A percentile compares a stretch with the other conserved stretches of the same genome.
Conservation (phyloP, 2,888 invertebrate species). For the Hyposoter didymator region DNA sequence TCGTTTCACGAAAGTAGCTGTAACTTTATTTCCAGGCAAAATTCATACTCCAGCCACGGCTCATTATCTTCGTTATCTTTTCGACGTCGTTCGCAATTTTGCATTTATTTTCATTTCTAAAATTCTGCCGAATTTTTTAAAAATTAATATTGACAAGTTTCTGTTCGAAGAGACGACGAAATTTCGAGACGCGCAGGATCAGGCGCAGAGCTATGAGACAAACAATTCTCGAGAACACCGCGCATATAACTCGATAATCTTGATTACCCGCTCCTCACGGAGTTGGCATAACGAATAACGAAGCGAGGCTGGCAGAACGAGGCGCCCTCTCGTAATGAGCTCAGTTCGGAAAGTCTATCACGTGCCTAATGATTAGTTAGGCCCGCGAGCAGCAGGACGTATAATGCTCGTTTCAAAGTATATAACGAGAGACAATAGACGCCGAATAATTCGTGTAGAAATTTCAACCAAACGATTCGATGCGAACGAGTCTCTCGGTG, state of each 20-base stretch:
- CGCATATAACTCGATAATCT: constrained; percentile 44
- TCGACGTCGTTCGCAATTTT: no score
- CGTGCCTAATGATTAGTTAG: constrained; percentile 15
- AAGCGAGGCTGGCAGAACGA: constrained; percentile 22
- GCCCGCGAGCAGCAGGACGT: not conserved
- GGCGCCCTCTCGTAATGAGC: constrained; percentile 24
- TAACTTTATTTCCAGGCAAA: no score
- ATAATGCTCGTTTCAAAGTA: constrained; percentile 15
- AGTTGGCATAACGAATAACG: constrained; percentile 53
- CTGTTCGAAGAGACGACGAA: not conserved
- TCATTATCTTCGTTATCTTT: no score
- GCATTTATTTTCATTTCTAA: no score
- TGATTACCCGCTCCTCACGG: constrained; percentile 36
- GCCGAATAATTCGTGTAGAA: constrained; percentile 28
- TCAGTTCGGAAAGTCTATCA: constrained; percentile 18
- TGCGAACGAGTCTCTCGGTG: not conserved
- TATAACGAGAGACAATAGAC: constrained; percentile 17
- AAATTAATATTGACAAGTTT: not conserved
- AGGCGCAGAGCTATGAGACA: not conserved
- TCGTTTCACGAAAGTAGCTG: no score
- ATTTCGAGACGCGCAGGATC: not conserved
- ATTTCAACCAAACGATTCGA: constrained; percentile 2
- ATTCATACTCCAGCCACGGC: no score
- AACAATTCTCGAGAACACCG: constrained; percentile 36
- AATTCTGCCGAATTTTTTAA: no score